Percentiles rank a stretch among this genome's conserved stretches.
Evolutionary conservation across 2,797 vertebrate genomes (phyloP).

Genomic region (Clamator glandarius): DNA sequence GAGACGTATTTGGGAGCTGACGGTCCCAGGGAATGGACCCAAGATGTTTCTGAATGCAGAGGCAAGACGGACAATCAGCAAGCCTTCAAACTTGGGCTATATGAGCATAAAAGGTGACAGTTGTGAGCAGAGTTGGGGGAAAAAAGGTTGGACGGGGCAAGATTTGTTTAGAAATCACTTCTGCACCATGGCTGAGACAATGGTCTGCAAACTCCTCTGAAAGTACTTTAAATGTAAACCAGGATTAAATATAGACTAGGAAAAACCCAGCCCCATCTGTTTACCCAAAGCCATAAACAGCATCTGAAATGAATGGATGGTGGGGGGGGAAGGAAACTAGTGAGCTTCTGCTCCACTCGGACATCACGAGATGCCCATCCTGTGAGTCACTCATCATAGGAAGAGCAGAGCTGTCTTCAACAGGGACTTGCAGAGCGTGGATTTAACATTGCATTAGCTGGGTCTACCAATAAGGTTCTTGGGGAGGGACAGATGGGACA

Average conservation of each 20-base stretch:
- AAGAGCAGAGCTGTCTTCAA: not conserved
- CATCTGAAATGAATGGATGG: not conserved
- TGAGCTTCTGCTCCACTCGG: not conserved
- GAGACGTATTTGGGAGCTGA: not conserved
- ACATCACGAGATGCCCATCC: not conserved
- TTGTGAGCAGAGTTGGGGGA: accelerated
- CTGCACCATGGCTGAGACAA: not conserved
- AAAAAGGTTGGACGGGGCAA: not conserved
- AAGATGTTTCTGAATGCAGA: not conserved
- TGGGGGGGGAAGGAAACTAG: not conserved
- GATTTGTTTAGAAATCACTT: conserved; percentile 20
- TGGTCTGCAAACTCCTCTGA: not conserved
- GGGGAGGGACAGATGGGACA: not conserved
- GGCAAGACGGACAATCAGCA: not conserved
- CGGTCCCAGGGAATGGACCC: accelerated
- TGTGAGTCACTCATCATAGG: not conserved
- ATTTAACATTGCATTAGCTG: not conserved
- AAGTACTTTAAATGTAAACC: conserved; percentile 12
- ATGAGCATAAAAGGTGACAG: not conserved
- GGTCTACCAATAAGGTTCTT: not conserved
- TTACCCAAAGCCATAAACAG: conserved; percentile 8
- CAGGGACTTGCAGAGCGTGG: not conserved
- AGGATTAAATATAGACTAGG: conserved; percentile 36
- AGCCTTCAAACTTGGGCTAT: not conserved
- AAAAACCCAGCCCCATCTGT: conserved; percentile 19